Evolutionary conservation across 2,113 vertebrate genomes (phyloP), one percentile per base, ranked within the genome.

Genomic region (Hippocampus comes): DNA sequence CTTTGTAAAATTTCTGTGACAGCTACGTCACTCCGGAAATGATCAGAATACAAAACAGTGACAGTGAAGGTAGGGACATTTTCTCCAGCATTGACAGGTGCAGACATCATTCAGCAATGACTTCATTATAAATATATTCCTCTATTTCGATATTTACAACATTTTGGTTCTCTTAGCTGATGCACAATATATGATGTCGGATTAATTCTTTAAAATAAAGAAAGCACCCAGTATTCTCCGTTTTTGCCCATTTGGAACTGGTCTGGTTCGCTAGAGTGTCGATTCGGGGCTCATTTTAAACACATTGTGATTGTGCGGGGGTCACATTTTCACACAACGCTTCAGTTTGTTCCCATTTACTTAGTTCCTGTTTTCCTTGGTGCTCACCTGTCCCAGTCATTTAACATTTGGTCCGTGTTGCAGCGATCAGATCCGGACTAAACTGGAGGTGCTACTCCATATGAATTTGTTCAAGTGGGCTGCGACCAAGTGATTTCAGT

Each of bases 131-230:
- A 92, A 92, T 92, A 93, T 90, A 89, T 88, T 77, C 75, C 88
- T 80, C 88, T 85, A 87, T 87, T 86, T 79, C 77, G 83, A 76
- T 89, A 90, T 90, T 83, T 90, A 91, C 89, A 91, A 42, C 63
- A 88, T 92, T 93, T 93, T 92, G 92, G 91, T 92, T 86, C 79
- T 83, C 74, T 86, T 87, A 92, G 91, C 91, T 88, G 86, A 90
- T 90, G 80, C 77, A 86, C 79, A 85, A 76, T 38, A 38, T 73
- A 84, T 80, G 64, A 76, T 73, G 78, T 76, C 63, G 57, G 71
- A 64, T 74, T 10, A 74, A 69, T 72, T 60, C 57, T 74, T 86
- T 34, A 71, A 63, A 78, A 57, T 55, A 7, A 38, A 38, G 34
- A 67, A 66, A 73, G 71, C 20, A 21, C 21, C 42, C 30, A 48